A percentile compares a stretch with the other conserved stretches of the same genome.
phyloP scores from a whole-genome alignment of 64 coral and sea anemone species.

The Astreopora myriophthalma region DNA sequence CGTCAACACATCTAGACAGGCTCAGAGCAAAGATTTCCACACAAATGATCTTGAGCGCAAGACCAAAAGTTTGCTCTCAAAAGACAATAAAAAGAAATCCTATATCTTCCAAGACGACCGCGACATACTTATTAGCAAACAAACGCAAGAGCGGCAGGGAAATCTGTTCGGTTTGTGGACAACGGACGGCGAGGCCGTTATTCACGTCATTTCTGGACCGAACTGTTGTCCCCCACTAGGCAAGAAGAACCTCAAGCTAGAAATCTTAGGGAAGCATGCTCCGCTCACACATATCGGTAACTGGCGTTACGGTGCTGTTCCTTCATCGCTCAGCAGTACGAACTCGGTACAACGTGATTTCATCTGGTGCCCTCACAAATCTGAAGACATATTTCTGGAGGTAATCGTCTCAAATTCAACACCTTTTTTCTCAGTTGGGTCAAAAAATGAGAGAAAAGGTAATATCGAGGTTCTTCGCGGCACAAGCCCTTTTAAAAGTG shows the following conservation, averaged over 20 bases:
- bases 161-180: slow-evolving; percentile 79
- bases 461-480: not conserved
- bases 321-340: not conserved
- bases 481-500: not conserved
- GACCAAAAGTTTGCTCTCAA: not conserved
- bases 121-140: slow-evolving; percentile 20
- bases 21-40: not conserved
- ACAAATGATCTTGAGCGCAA: not conserved
- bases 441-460: not conserved
- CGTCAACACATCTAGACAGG: not conserved
- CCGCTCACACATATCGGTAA: not conserved
- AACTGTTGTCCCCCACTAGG: not conserved
- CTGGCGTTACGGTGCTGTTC: not conserved
- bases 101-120: not conserved
- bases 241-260: not conserved
- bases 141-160: not conserved
- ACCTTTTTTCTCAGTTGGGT: not conserved
- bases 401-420: not conserved
- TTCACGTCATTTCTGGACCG: slow-evolving; percentile 48
- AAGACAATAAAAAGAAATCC: not conserved
- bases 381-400: not conserved
- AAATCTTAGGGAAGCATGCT: not conserved
- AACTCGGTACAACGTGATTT: not conserved
- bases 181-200: slow-evolving; percentile 61
- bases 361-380: not conserved